Evolutionary conservation across 64 coral and sea anemone species (phyloP).

Genomic region (Anthopleura sola): DNA sequence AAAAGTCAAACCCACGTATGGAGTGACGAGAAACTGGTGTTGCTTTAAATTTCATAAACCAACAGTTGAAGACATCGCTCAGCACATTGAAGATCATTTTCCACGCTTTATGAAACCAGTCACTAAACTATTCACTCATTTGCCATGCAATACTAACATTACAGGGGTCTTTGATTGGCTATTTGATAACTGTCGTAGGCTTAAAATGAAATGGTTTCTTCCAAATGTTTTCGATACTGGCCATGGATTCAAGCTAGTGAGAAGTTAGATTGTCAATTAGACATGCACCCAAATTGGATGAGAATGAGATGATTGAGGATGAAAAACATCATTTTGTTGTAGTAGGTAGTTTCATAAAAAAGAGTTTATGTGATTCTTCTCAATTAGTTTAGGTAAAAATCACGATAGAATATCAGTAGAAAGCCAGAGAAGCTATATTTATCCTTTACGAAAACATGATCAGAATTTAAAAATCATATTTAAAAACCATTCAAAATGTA

Average conservation of each 20-base stretch:
- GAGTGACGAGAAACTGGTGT: constrained; percentile 84
- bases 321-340: too few species aligned
- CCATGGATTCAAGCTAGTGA: constrained; percentile 88
- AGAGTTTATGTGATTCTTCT: too few species aligned
- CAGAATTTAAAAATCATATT: too few species aligned
- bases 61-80: constrained; percentile 76
- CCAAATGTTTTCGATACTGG: constrained; percentile 87
- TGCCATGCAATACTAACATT: constrained; percentile 73
- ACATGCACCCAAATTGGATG: too few species aligned
- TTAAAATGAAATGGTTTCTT: constrained; percentile 87
- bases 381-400: too few species aligned
- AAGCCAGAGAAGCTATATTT: too few species aligned
- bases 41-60: constrained; percentile 93
- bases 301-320: too few species aligned
- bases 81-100: constrained; percentile 85
- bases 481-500: background rate
- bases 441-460: too few species aligned
- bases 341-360: too few species aligned
- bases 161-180: constrained; percentile 64
- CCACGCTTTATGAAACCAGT: constrained; percentile 85
- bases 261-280: constrained; percentile 13
- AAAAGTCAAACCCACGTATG: constrained; percentile 82
- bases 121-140: constrained; percentile 75
- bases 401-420: background rate
- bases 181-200: constrained; percentile 39